Evolutionary conservation across 92 coral and sea anemone species (phyloP), one percentile per base, ranked within the genome.

Genomic region (Siderastrea radians): DNA sequence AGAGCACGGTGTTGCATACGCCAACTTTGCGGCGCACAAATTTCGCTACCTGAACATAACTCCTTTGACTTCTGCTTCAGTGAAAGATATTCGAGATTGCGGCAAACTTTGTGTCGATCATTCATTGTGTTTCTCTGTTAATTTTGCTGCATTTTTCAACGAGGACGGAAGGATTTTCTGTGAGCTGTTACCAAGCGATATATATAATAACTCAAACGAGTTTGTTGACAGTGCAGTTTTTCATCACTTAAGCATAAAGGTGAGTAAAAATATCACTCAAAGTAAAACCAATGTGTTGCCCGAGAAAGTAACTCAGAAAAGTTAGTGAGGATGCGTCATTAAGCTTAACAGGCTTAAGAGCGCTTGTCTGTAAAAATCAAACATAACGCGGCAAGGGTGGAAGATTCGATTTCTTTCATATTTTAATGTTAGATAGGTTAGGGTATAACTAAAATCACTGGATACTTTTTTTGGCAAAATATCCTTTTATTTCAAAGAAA

Each of bases 181-280:
- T 3, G 52, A 77, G 10, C 15, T 80, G 65, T 80, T 80, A 67
- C 65, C 84, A 3, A 51, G 74, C 50, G 84, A 80, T 50, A 80
- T 7, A 80, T 80, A 64, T 60, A 78, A 66, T 17, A 49, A 51
- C 43, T 80, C 84, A 10, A 12, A 43, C 44, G 19, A 7, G 11
- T 66, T 49, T 19, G 10, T 49, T 6, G 48, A 49, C 26, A 78
- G 83, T 38, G 71, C 47, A n/a, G 49, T 48, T 49, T 78, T 15
- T 38, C 71, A 78, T 65, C 83, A 78, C 58, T 78, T 78, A 15
- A 63, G 83, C 59, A 78, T 63, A 62, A 78, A 78, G 48, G 83
- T 78, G 12, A 16, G 67, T 57, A 55, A 68, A 73, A 11, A 71
- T 7, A 71, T 26, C 38, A 26, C 38, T 26, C 38, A 26, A 26